Conservation (phyloP, 2,888 invertebrate genomes). For the Ochropacha duplaris region DNA sequence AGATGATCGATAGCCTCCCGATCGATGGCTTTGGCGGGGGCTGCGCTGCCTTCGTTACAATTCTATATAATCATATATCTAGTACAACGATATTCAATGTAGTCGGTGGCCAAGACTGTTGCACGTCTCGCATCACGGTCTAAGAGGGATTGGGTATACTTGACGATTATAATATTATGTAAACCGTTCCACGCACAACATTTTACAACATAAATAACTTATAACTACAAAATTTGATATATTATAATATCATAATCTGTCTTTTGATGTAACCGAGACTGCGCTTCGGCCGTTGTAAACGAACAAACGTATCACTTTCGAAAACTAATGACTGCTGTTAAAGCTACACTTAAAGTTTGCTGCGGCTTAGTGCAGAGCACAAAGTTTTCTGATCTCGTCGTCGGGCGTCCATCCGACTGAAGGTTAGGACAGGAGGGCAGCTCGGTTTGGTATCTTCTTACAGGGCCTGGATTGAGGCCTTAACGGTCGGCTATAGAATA, state of each 20-base stretch:
- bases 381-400: neutral
- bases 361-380: neutral
- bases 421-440: neutral
- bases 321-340: neutral
- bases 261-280: conserved; percentile 21
- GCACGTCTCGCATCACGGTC: conserved; percentile 38
- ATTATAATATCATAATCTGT: conserved; percentile 35
- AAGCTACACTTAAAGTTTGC: neutral
- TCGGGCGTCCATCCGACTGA: neutral
- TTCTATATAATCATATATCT: conserved; percentile 15
- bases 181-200: conserved; percentile 38
- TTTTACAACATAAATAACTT: conserved; percentile 62
- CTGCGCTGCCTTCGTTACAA: conserved; percentile 1
- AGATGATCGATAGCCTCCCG: neutral
- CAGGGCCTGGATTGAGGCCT: neutral
- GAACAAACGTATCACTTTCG: neutral
- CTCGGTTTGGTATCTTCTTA: neutral
- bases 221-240: conserved; percentile 41
- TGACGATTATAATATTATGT: neutral
- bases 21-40: conserved; percentile 8
- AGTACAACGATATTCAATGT: conserved; percentile 27
- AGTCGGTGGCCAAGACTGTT: conserved; percentile 61
- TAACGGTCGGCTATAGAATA: neutral
- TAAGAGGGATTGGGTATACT: conserved; percentile 19
- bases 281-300: neutral